These are phyloP conservation scores for Heterotilapia buettikoferi DNA, from an alignment of 2,113 vertebrate genomes.

Conservation along the genomic window DNA sequence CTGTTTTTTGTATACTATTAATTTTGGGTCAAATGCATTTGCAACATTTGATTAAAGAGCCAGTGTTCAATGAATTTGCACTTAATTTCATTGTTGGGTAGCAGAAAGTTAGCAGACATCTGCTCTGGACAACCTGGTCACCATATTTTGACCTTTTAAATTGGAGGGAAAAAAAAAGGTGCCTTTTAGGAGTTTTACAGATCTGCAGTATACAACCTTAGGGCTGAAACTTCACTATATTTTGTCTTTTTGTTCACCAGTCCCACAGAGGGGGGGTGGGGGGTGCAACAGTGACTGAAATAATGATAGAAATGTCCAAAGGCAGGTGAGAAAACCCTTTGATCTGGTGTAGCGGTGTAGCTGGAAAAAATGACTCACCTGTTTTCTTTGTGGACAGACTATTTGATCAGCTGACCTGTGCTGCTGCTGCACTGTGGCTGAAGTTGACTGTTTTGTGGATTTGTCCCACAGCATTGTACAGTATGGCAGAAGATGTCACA, in stretches of 20 bases:
- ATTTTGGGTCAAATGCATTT: neutral
- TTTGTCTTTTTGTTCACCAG: neutral
- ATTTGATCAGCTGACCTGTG: neutral
- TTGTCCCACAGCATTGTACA: neutral
- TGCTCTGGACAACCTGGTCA: neutral
- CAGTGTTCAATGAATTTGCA: neutral
- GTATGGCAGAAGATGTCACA: neutral
- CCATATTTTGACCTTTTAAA: neutral
- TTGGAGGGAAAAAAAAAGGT: neutral
- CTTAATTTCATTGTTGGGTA: neutral
- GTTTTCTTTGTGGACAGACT: neutral
- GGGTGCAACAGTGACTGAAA: neutral
- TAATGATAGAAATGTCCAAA: neutral
- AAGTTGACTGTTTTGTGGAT: neutral
- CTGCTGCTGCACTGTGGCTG: neutral
- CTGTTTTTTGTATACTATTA: fast-evolving
- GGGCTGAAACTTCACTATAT: neutral
- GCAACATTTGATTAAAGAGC: neutral
- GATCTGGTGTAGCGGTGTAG: neutral
- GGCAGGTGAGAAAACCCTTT: neutral
- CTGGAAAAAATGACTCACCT: neutral
- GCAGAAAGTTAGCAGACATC: neutral
- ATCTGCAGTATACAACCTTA: neutral
- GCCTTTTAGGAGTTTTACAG: neutral
- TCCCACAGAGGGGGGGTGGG: neutral